Evolutionary conservation across 53 echinoderm and acorn worm genomes (phyloP), one percentile per base, ranked within the genome.

Genomic region (Stichopus horrens): DNA sequence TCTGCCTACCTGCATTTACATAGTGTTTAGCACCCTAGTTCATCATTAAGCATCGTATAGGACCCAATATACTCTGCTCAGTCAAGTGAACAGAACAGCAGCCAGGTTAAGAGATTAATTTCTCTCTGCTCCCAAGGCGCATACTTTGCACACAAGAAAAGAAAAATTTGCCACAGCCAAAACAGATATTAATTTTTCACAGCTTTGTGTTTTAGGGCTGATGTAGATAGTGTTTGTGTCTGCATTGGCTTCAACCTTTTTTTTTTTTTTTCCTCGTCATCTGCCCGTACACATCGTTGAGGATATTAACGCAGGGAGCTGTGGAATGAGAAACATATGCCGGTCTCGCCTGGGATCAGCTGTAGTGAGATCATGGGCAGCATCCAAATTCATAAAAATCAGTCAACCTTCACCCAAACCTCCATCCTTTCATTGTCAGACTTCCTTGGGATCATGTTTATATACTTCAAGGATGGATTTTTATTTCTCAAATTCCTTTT

Each of bases 131-230:
- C 81, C 81, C 81, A 54, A 81, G 81, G 81, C 81, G 81, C 81
- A 81, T 81, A 81, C 9, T 81, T 37, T 81, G 81, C 81, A 81
- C 81, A 81, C 81, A 81, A 81, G 81, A 81, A 56, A 81, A 57
- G 21, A 81, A 81, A 81, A 81, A 71, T 4, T 80, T 81, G 81
- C 81, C 81, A 81, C 81, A 81, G 81, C 81, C 81, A 81, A 80
- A 81, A 81, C 81, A 81, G 81, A 81, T 81, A 81, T 81, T 81
- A 81, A 81, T 81, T 81, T 81, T 81, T 81, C 81, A 81, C 81
- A 81, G 81, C 81, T 81, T 81, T 81, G 81, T 81, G 81, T 81
- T 81, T 71, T 71, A 71, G 71, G 71, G 71, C 71, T 71, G 71
- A 63, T 63, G 16, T 10, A 63, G 10, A 71, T 71, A 71, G 71